Evolutionary conservation across 2,797 vertebrate species (phyloP).

Genomic region (Lacerta bilineata): DNA sequence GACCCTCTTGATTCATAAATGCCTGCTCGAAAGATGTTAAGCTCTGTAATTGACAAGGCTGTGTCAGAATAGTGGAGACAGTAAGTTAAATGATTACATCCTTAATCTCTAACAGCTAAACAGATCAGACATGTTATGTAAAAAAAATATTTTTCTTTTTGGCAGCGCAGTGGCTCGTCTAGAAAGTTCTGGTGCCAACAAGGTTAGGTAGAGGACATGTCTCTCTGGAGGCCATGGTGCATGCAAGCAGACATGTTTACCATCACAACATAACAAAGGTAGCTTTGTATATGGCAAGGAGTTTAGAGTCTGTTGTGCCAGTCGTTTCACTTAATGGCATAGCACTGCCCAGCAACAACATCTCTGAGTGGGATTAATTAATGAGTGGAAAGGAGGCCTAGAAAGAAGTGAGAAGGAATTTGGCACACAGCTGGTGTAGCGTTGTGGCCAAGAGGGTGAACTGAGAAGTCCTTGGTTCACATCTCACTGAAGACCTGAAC

Average conservation of each 20-base stretch:
- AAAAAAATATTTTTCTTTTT: slow-evolving; percentile 25
- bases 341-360: neutral
- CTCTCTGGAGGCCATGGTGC: slow-evolving; percentile 21
- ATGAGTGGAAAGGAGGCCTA: slow-evolving; percentile 3
- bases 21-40: slow-evolving; percentile 32
- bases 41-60: neutral
- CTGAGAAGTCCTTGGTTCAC: neutral
- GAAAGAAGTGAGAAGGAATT: slow-evolving; percentile 21
- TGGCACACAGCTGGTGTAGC: neutral
- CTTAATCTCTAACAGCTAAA: slow-evolving; percentile 53
- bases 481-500: neutral
- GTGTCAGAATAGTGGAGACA: slow-evolving; percentile 53
- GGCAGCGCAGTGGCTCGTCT: slow-evolving; percentile 45
- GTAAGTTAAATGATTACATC: slow-evolving; percentile 17
- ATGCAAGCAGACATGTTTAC: neutral
- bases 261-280: neutral
- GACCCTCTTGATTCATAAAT: slow-evolving; percentile 26
- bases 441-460: neutral
- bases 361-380: slow-evolving; percentile 17
- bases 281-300: neutral
- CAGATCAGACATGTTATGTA: slow-evolving; percentile 44
- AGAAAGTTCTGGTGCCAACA: slow-evolving; percentile 38
- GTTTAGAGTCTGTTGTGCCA: neutral
- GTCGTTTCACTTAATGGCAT: neutral
- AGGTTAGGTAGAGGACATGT: slow-evolving; percentile 51